A percentile compares a stretch with the other conserved stretches of the same genome.
Conservation (phyloP, 2,797 vertebrate genomes). For the Hypotaenidia okinawae region DNA sequence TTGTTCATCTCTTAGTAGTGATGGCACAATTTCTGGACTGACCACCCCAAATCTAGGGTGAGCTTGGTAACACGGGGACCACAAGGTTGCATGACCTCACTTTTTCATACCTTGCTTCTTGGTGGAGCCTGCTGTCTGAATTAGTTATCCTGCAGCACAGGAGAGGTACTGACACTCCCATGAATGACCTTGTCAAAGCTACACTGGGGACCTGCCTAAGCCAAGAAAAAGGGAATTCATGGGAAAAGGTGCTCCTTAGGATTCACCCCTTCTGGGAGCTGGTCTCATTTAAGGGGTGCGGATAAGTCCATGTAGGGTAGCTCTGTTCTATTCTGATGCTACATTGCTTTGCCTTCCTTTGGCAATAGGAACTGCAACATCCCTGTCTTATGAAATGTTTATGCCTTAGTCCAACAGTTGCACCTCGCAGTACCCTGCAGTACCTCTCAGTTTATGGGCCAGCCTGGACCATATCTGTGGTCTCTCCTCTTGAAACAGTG, state of each 20-base stretch:
- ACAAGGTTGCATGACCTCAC: not conserved
- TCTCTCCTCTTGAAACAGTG: not conserved
- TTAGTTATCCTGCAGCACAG: not conserved
- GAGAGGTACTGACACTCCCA: not conserved
- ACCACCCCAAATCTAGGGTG: fast-evolving
- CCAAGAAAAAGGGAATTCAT: not conserved
- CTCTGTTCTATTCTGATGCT: not conserved
- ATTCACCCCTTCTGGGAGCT: not conserved
- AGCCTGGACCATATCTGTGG: not conserved
- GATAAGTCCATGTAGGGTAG: not conserved
- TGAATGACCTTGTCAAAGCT: fast-evolving
- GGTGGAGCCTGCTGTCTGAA: not conserved
- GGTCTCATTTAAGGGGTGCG: not conserved
- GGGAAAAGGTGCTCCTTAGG: not conserved
- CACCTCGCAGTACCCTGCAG: not conserved
- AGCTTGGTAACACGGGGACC: fast-evolving
- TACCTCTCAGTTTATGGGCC: not conserved
- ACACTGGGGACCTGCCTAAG: not conserved
- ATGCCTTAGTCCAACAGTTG: not conserved
- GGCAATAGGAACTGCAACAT: not conserved
- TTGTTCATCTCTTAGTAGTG: not conserved
- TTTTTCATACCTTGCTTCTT: not conserved
- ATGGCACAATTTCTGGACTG: not conserved
- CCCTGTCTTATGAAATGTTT: not conserved
- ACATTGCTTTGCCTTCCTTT: not conserved